Percentiles rank a stretch among this genome's conserved stretches.
These are phyloP conservation scores for Hozukius guyotensis DNA, from an alignment of 2,797 vertebrate genomes.

Conservation along the genomic window DNA sequence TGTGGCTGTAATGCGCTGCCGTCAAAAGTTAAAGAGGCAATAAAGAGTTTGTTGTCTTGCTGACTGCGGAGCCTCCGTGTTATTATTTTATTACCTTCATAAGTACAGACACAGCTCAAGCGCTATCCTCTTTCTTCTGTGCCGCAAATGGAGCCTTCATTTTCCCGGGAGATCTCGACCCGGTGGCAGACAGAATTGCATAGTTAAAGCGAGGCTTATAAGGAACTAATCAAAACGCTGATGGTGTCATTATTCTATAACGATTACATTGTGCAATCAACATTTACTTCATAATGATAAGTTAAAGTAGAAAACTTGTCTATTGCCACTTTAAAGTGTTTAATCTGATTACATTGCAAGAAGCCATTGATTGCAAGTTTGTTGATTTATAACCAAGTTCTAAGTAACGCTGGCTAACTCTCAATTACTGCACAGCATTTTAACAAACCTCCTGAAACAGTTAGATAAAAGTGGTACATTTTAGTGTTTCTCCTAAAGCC, in stretches of 20 bases:
- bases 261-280: not conserved
- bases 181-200: not conserved
- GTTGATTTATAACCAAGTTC: not conserved
- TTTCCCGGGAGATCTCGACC: not conserved
- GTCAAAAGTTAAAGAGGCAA: not conserved
- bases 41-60: not conserved
- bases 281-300: not conserved
- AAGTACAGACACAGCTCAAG: not conserved
- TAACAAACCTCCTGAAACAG: not conserved
- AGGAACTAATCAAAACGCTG: not conserved
- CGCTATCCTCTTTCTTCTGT: not conserved
- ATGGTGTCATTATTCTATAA: not conserved
- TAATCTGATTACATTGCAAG: conserved; percentile 10
- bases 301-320: too few relatives aligned
- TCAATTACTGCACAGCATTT: not conserved
- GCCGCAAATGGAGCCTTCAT: not conserved
- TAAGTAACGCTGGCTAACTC: not conserved
- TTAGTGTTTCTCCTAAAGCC: not conserved
- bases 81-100: too few relatives aligned
- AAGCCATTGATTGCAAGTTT: not conserved
- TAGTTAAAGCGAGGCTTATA: not conserved
- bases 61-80: not conserved
- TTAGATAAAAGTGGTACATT: not conserved
- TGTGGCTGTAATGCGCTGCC: not conserved
- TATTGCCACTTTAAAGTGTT: not conserved